phyloP scores from a whole-genome alignment of 2,888 invertebrate genomes.

The Alloscopus bannaensis region DNA sequence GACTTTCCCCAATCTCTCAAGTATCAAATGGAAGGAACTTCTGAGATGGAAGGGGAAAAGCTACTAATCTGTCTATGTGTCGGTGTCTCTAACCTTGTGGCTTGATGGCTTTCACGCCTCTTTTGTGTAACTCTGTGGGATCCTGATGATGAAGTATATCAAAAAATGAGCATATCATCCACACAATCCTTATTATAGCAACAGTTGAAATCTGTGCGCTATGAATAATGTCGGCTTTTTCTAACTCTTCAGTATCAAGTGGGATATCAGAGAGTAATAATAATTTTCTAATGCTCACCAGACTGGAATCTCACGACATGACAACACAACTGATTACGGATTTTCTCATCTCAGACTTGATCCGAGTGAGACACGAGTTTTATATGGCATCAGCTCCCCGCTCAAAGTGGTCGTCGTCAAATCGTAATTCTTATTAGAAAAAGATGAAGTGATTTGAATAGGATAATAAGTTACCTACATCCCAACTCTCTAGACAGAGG shows the following conservation, averaged over 20 bases:
- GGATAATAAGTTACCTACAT: constrained; percentile 43
- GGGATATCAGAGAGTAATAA: background rate
- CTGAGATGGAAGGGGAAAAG: too few relatives aligned
- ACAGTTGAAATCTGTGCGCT: background rate
- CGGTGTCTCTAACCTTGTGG: constrained; percentile 34
- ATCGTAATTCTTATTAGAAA: constrained; percentile 24
- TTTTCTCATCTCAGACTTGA: constrained; percentile 12
- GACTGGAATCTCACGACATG: constrained; percentile 47
- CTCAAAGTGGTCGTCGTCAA: background rate
- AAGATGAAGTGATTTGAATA: constrained; percentile 57
- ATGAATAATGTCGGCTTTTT: constrained; percentile 32
- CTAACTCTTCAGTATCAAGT: constrained; percentile 20
- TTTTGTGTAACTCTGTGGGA: constrained; percentile 56
- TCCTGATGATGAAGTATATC: constrained; percentile 41
- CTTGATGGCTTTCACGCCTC: constrained; percentile 62
- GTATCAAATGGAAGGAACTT: too few relatives aligned
- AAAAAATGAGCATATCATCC: constrained; percentile 4
- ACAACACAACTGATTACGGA: constrained; percentile 41
- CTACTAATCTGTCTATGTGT: constrained; percentile 35
- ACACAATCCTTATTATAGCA: background rate
- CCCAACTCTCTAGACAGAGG: background rate
- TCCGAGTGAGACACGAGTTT: background rate
- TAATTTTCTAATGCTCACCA: constrained; percentile 14
- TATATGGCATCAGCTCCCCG: background rate
- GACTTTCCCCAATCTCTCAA: too few relatives aligned